Evolutionary conservation across 2,113 vertebrate species (phyloP), one percentile per base, ranked within the genome.

Genomic region (Psittacula cyanocephala): DNA sequence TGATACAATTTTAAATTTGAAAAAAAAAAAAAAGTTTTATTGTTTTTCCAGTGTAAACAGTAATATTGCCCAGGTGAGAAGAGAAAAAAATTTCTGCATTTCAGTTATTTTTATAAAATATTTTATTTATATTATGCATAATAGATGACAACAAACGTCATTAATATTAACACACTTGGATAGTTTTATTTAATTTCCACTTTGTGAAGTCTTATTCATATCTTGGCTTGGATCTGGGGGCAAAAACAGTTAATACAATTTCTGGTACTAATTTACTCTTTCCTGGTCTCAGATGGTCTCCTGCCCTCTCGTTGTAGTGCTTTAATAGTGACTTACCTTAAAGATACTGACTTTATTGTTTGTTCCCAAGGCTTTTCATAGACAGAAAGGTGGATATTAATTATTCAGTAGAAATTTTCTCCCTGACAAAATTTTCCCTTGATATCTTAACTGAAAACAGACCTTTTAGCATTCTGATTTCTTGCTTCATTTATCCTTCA

Each of bases 401-500:
- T 93, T 96, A 93, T 91, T 92, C 72, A 88, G 52, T 3, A 62
- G 74, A 59, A 68, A 65, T 63, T 74, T 83, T 79, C 57, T 88
- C n/a, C 53, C 29, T 87, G 62, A 78, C 12, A 65, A 77, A 89
- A 14, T 31, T 93, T 93, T 68, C 39, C 33, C 59, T 74, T 90
- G 59, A 27, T 81, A 46, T 31, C 31, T 75, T 52, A 77, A 55
- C 47, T 43, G 27, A 68, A 63, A 76, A 50, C 12, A 83, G 25
- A 70, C 23, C 11, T 65, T 20, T 24, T 29, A 50, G 29, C 13
- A 7, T 3, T 27, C 19, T 67, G 60, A 79, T 82, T 78, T 90
- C 22, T 75, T 71, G 46, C 7, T 72, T 39, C 3, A 5, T 84
- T 80, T 70, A 49, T 29, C 10, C 39, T 60, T 85, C 31, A 62